Base-by-base conservation (phyloP, 2,113 vertebrate species). In the Saccopteryx bilineata region DNA sequence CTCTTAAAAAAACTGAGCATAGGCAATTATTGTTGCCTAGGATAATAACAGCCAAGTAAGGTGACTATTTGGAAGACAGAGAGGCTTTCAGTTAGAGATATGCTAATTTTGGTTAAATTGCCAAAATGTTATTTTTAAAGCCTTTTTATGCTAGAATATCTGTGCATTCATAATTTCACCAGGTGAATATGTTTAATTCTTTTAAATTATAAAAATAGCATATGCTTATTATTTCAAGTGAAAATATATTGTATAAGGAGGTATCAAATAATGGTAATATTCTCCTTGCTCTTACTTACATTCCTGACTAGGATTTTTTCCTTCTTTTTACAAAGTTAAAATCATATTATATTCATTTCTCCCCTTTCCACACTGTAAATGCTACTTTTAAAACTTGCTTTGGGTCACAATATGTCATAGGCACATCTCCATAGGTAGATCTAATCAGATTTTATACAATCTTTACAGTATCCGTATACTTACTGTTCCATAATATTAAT, bases 321-420 rank as follows among this genome's bases (percentile, higher is more conserved):
- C 69, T 79, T 92, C 28, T 95, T 93, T 95, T 46, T 58, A 68
- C 12, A 58, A 94, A 71, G 26, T 33, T 72, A 9, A 88, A 54
- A 88, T 85, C 17, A 66, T 2, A 56, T 85, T 63, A 26, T 60
- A 69, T 74, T 86, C n/a, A 81, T 66, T 80, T 28, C 9, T 9
- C 19, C 1, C 2, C 11, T 79, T 52, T 60, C 13, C 28, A 68
- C 21, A 50, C 33, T n/a, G 6, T 74, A 91, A 85, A n/a, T 58
- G 48, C 46, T 80, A 46, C 31, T 90, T 90, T 83, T 86, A 18
- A 90, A 92, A n/a, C n/a, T 87, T 90, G 50, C 39, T 95, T 72
- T 92, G 33, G 50, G 87, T 91, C 15, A 82, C 60, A 83, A 1
- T 68, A 3, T 58, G 12, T 86, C 48, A 52, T 21, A 28, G 39